Evolutionary conservation across 2,113 vertebrate genomes (phyloP).

Genomic region (Syngnathus scovelli): DNA sequence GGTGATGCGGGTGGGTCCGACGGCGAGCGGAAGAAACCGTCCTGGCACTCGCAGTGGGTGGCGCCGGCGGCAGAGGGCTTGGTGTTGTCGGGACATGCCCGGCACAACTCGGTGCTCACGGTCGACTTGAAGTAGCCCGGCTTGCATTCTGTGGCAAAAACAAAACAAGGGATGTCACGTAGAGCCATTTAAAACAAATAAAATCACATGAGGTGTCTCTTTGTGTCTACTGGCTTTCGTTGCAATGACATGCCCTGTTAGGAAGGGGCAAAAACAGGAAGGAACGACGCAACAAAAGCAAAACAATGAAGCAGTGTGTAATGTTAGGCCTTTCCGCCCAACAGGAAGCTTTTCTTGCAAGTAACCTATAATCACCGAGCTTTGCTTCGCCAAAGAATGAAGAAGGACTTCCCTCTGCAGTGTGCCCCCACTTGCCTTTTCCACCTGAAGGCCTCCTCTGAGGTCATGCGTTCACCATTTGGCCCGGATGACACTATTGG

Average conservation of each 20-base stretch:
- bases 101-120: slow-evolving; percentile 63
- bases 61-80: slow-evolving; percentile 66
- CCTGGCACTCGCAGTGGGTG: slow-evolving; percentile 74
- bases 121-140: slow-evolving; percentile 81
- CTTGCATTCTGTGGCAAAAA: slow-evolving; percentile 73
- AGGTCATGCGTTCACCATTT: slow-evolving; percentile 49
- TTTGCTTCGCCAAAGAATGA: slow-evolving; percentile 61
- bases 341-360: slow-evolving; percentile 61
- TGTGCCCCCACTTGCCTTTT: slow-evolving; percentile 56
- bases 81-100: slow-evolving; percentile 78
- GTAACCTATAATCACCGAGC: slow-evolving; percentile 57
- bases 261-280: slow-evolving; percentile 47
- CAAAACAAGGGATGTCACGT: slow-evolving; percentile 12
- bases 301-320: slow-evolving; percentile 54
- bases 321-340: slow-evolving; percentile 26
- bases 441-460: slow-evolving; percentile 53
- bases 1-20: slow-evolving; percentile 63
- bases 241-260: slow-evolving; percentile 16
- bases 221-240: slow-evolving; percentile 9
- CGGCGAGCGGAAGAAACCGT: slow-evolving; percentile 78
- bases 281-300: slow-evolving; percentile 45
- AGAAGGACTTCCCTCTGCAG: slow-evolving; percentile 58
- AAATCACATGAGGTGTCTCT: neutral
- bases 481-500: slow-evolving; percentile 47
- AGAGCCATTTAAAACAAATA: neutral